Evolutionary conservation across 30 jellyfish, hydroid and myxozoan species (phyloP).

Genomic region (Aurelia sp.): DNA sequence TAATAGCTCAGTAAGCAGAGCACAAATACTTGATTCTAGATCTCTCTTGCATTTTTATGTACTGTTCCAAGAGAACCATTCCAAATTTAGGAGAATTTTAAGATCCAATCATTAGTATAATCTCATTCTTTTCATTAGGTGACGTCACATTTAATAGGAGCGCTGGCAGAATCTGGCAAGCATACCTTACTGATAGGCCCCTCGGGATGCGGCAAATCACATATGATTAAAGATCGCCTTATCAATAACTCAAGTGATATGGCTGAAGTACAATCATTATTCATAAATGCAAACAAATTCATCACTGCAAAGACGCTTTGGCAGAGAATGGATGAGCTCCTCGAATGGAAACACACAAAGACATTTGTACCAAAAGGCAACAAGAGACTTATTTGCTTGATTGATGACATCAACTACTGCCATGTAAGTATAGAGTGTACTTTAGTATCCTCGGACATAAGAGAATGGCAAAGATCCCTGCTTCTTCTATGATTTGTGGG

Average conservation of each 20-base stretch:
- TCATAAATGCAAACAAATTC: constrained; percentile 70
- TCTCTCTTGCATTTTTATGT: no score
- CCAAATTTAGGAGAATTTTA: no score
- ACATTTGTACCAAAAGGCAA: constrained; percentile 77
- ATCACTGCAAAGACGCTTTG: constrained; percentile 59
- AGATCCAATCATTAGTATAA: neutral
- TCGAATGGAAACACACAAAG: constrained; percentile 84
- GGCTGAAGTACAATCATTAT: constrained; percentile 70
- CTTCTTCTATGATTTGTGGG: no score
- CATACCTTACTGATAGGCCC: constrained; percentile 69
- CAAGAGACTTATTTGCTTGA: constrained; percentile 75
- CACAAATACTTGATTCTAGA: no score
- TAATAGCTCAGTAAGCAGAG: no score
- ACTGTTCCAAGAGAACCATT: no score
- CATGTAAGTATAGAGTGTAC: constrained; percentile 6
- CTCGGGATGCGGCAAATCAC: constrained; percentile 84
- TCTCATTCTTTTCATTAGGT: constrained; percentile 24
- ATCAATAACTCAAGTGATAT: constrained; percentile 54
- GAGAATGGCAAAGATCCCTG: no score
- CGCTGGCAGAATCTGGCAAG: constrained; percentile 58
- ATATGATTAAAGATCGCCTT: constrained; percentile 57
- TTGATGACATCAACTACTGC: constrained; percentile 72
- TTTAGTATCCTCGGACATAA: no score
- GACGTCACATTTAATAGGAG: constrained; percentile 45
- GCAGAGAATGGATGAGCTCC: constrained; percentile 71